Conservation (phyloP, 2,113 vertebrate species). For the Cheirogaleus medius region DNA sequence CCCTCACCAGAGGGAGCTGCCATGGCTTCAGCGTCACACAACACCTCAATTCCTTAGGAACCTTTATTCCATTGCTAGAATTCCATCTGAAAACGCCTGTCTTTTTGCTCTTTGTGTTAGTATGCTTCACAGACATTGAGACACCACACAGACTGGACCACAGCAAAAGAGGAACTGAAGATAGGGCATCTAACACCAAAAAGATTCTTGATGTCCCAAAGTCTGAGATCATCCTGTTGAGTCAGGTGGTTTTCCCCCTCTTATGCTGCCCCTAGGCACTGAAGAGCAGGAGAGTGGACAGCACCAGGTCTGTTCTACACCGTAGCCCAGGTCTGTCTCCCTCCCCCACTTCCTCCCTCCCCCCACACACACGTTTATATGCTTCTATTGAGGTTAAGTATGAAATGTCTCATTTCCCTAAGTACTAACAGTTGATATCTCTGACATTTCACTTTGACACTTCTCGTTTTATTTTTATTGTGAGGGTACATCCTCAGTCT, state of each 20-base stretch:
- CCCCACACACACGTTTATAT: accelerated
- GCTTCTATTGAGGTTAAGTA: background rate
- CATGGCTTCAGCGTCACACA: background rate
- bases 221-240: background rate
- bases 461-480: too few species aligned
- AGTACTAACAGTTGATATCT: too few species aligned
- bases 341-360: accelerated
- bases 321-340: background rate
- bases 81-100: background rate
- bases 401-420: too few species aligned
- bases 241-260: background rate
- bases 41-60: conserved; percentile 14
- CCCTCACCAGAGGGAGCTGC: background rate
- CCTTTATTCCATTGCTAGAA: background rate
- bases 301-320: too few species aligned
- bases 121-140: background rate
- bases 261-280: background rate
- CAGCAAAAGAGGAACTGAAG: background rate
- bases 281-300: background rate
- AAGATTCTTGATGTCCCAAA: background rate
- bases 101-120: background rate
- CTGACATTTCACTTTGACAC: too few species aligned
- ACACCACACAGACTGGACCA: background rate
- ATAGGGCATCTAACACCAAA: background rate
- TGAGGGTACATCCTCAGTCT: too few species aligned